Conservation (phyloP, 2,797 vertebrate genomes). For the Clarias platycephalus region DNA sequence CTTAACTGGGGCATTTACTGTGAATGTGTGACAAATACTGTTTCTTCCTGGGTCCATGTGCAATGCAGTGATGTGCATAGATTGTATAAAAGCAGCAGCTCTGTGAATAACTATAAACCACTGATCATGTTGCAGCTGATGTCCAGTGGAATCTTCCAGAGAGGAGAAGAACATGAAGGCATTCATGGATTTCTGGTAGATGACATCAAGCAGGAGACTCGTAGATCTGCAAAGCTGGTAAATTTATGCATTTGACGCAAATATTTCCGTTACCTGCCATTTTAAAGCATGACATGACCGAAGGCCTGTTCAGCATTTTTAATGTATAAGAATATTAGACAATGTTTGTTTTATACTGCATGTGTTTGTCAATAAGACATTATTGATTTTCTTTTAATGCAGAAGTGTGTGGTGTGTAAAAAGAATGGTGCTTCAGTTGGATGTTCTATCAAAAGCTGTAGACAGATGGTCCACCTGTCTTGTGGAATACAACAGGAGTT, state of each 20-base stretch:
- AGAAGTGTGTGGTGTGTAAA: conserved; percentile 85
- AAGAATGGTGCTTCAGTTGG: conserved; percentile 88
- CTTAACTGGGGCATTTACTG: background rate
- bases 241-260: conserved; percentile 48
- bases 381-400: conserved; percentile 50
- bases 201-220: conserved; percentile 87
- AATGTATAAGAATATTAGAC: background rate
- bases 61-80: background rate
- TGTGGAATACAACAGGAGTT: conserved; percentile 83
- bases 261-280: background rate
- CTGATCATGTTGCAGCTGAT: conserved; percentile 77
- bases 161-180: conserved; percentile 86
- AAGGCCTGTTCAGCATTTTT: background rate
- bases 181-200: conserved; percentile 88
- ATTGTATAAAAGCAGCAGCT: background rate
- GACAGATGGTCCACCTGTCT: conserved; percentile 86
- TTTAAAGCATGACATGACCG: background rate
- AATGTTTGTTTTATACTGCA: background rate
- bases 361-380: background rate
- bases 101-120: background rate
- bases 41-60: background rate
- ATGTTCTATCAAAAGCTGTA: conserved; percentile 83
- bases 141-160: conserved; percentile 94
- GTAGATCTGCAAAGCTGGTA: conserved; percentile 86
- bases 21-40: background rate